phyloP scores from a whole-genome alignment of 1,140 invertebrate genomes.

The Dendrolimus punctatus region DNA sequence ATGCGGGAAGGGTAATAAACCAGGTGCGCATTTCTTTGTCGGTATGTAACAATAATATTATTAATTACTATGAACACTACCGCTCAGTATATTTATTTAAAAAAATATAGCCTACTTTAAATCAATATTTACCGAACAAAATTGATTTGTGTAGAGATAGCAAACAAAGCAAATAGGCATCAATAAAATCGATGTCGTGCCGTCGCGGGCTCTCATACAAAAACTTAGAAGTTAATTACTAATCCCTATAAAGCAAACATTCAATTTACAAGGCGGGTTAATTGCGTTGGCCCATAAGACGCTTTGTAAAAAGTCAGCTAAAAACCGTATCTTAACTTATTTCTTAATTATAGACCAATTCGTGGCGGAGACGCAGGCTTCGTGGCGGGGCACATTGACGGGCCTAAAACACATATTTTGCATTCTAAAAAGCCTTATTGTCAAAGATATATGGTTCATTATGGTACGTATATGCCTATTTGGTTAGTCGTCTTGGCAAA shows the following conservation, averaged over 20 bases:
- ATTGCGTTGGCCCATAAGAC: constrained; percentile 56
- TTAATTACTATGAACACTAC: no score
- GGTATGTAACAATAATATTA: no score
- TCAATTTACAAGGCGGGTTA: constrained; percentile 69
- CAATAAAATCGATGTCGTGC: constrained; percentile 41
- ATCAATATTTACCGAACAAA: constrained; percentile 44
- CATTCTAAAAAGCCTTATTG: constrained; percentile 18
- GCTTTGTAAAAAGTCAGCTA: constrained; percentile 63
- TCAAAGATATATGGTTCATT: constrained; percentile 17
- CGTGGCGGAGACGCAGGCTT: constrained; percentile 51
- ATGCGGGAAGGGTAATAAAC: no score
- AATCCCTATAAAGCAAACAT: constrained; percentile 71
- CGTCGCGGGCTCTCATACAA: constrained; percentile 35
- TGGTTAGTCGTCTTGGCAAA: constrained; percentile 46
- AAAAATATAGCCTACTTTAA: constrained; percentile 16
- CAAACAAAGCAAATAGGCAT: constrained; percentile 36
- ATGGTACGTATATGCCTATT: constrained; percentile 11
- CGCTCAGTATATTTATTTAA: no score
- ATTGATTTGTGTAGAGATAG: constrained; percentile 40
- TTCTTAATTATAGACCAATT: constrained; percentile 71
- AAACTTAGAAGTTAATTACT: constrained; percentile 63
- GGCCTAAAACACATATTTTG: constrained; percentile 13
- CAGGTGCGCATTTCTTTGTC: no score
- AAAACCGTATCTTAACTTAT: constrained; percentile 69
- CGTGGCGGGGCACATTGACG: constrained; percentile 41